Conservation (phyloP, 2,888 invertebrate species). For the Formica aserva region DNA sequence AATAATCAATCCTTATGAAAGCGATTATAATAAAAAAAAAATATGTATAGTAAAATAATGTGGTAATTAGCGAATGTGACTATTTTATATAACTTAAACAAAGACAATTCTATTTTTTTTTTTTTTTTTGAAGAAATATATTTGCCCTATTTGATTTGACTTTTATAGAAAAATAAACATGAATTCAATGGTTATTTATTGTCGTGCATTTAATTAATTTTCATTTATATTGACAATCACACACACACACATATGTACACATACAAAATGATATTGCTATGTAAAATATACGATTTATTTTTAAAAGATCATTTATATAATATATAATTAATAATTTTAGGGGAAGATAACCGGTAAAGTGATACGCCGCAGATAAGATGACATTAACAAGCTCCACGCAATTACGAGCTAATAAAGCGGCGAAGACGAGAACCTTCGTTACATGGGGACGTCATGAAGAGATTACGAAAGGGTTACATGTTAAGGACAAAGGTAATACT, state of each 20-base stretch:
- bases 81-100: background rate
- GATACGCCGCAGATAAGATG: conserved; percentile 11
- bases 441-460: conserved; percentile 12
- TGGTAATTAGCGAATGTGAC: background rate
- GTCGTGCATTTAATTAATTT: background rate
- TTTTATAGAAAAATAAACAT: background rate
- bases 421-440: conserved; percentile 29
- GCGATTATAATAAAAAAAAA: background rate
- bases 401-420: conserved; percentile 36
- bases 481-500: background rate
- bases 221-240: background rate
- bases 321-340: background rate
- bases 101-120: background rate
- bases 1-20: background rate
- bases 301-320: background rate
- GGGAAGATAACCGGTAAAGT: conserved; percentile 13
- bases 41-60: background rate
- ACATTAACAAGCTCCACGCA: background rate
- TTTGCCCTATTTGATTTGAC: background rate
- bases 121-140: background rate
- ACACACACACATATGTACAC: no score
- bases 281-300: conserved; percentile 16
- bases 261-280: background rate
- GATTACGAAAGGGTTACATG: background rate
- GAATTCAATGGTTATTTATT: background rate